phyloP scores from a whole-genome alignment of 2,797 vertebrate species.

The Coendou prehensilis region DNA sequence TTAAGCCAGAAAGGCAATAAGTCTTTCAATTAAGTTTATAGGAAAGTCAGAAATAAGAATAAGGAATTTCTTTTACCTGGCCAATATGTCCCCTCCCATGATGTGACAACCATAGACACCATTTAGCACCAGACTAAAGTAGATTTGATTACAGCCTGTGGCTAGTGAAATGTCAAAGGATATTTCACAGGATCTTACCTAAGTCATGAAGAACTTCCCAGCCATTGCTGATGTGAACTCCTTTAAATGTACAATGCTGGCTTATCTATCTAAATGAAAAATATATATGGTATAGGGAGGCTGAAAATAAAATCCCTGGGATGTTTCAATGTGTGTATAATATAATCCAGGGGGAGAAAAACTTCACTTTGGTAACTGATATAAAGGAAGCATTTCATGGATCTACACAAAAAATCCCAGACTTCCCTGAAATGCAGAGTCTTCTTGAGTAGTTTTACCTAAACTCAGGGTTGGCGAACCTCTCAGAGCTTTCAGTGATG shows the following conservation, averaged over 20 bases:
- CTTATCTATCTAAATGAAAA: conserved; percentile 40
- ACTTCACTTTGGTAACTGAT: background rate
- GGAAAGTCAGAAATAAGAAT: conserved; percentile 53
- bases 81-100: background rate
- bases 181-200: conserved; percentile 5
- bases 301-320: conserved; percentile 38
- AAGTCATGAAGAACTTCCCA: conserved; percentile 1
- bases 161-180: background rate
- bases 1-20: conserved; percentile 3
- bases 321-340: background rate
- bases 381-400: background rate
- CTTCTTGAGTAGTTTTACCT: background rate
- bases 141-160: conserved; percentile 45
- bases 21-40: background rate
- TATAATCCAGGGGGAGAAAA: background rate
- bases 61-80: background rate
- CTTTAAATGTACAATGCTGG: background rate
- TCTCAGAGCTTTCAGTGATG: background rate
- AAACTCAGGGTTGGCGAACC: background rate
- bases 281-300: background rate
- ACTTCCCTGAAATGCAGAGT: background rate
- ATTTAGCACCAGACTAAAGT: background rate
- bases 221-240: background rate
- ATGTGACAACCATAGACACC: background rate
- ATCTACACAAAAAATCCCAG: conserved; percentile 22